Evolutionary conservation across 2,888 invertebrate genomes (phyloP), one percentile per base, ranked within the genome.

Genomic region (Steromphala cineraria): DNA sequence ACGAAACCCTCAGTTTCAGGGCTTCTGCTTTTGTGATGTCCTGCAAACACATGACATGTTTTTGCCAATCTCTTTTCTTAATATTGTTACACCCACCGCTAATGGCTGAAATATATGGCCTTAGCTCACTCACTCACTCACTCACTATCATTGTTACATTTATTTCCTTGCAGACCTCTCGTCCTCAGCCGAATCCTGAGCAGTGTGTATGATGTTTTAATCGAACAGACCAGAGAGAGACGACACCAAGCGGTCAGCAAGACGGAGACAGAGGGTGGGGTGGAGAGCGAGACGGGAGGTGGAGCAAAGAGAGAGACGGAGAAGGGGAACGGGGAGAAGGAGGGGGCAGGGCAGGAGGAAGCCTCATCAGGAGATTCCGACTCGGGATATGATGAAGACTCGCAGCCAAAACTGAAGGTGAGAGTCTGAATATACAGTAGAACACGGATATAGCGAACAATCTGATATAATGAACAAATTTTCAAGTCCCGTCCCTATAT

Each of bases 361-460:
- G 81, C 81, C 7, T 24, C 79, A 1, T 53, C 83, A 75, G 84
- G 75, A 62, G 56, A 46, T n/a, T 24, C 53, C 7, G 67, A 40
- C 15, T 62, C 62, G 13, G 62, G 62, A 24, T 62, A 79, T 8
- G 81, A 81, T 53, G 67, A 71, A 52, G 79, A 81, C 17, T 53
- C 46, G 5, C 80, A 78, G 36, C 75, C 71, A 7, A 81, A 80
- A 75, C 79, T 82, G 19, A 79, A 84, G 83, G 84, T 84, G 53
- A 75, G 75, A 17, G 21, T 10, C 19, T 0, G 0, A 13, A 46
- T 46, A 4, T n/a, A n/a, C n/a, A n/a, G n/a, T n/a, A n/a, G n/a
- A n/a, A n/a, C n/a, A n/a, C n/a, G n/a, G n/a, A n/a, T n/a, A n/a
- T n/a, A n/a, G n/a, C n/a, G n/a, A n/a, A n/a, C n/a, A n/a, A n/a